Evolutionary conservation across 2,888 invertebrate species (phyloP), one percentile per base, ranked within the genome.

Genomic region (Ophioninae sp.): DNA sequence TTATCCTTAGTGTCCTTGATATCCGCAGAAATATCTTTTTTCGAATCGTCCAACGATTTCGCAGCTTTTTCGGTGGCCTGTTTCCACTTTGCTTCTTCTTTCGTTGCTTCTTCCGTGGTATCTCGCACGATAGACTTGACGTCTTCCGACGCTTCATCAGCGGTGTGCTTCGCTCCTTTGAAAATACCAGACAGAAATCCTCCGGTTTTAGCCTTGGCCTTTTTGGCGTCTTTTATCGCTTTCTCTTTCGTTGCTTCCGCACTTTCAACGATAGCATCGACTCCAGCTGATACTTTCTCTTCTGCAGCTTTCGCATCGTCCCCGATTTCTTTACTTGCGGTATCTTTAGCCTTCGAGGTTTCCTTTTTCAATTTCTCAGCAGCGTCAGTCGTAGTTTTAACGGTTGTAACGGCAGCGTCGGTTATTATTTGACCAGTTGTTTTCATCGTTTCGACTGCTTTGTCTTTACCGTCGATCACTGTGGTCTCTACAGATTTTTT

Each of bases 151-250:
- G 81, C 87, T 30, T 88, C 88, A 13, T 89, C 90, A 6, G 87
- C 87, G 0, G 88, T 81, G 57, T 91, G 89, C 77, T 90, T 91
- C 0, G 88, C 87, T 6, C 89, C 87, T 82, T 90, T 89, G 8
- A 91, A 86, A n/a, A 91, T 89, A 5, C 89, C 90, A 17, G 73
- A 84, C 67, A 88, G 75, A 62, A 88, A 87, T 7, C 86, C 86
- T 37, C 75, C 75, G n/a, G 79, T 59, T 50, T 88, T 87, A 20
- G 84, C 86, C 37, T 87, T 86, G 13, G 82, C 81, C 30, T 87
- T 87, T 68, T 88, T 85, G 6, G 79, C 79, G 13, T 80, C 86
- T 56, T 87, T 73, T 8, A 81, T 64, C n/a, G 59, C 65, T 61
- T 81, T 70, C 8, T 85, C 76, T 62, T 61, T 68, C 21, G 62